phyloP scores from a whole-genome alignment of 2,113 vertebrate genomes.

The Boleophthalmus pectinirostris region DNA sequence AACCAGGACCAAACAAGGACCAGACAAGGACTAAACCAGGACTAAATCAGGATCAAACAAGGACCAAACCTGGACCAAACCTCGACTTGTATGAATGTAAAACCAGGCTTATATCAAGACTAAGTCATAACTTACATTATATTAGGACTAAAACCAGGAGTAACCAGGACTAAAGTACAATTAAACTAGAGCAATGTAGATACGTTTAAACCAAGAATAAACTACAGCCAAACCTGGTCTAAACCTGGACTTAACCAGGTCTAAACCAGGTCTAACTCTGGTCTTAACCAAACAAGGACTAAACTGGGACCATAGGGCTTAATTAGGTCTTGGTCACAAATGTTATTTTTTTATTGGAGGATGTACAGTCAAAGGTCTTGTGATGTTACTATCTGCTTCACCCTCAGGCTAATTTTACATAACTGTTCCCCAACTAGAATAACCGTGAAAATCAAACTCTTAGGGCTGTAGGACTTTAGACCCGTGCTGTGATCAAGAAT shows the following conservation, averaged over 20 bases:
- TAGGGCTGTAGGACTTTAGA: too few species aligned
- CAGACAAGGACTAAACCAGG: neutral
- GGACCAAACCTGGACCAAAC: too few species aligned
- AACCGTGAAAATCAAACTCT: conserved; percentile 3
- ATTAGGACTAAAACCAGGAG: neutral
- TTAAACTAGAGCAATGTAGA: too few species aligned
- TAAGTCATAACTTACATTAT: neutral
- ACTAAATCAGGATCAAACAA: neutral
- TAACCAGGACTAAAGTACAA: too few species aligned
- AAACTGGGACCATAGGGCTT: neutral
- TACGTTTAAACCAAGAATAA: too few species aligned
- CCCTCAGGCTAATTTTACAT: neutral
- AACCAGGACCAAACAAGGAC: too few species aligned
- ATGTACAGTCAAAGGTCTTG: conserved; percentile 15
- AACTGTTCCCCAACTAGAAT: conserved; percentile 10
- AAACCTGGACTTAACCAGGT: neutral
- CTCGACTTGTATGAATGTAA: too few species aligned
- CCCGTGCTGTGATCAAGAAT: too few species aligned
- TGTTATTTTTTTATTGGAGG: conserved; percentile 25
- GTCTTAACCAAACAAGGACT: neutral
- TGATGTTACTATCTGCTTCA: conserved; percentile 16
- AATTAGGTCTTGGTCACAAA: neutral
- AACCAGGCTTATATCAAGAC: neutral
- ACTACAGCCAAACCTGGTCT: too few species aligned
- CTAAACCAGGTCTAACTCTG: neutral